Conservation (phyloP, 2,888 invertebrate genomes). For the Drosophila subquinaria region DNA sequence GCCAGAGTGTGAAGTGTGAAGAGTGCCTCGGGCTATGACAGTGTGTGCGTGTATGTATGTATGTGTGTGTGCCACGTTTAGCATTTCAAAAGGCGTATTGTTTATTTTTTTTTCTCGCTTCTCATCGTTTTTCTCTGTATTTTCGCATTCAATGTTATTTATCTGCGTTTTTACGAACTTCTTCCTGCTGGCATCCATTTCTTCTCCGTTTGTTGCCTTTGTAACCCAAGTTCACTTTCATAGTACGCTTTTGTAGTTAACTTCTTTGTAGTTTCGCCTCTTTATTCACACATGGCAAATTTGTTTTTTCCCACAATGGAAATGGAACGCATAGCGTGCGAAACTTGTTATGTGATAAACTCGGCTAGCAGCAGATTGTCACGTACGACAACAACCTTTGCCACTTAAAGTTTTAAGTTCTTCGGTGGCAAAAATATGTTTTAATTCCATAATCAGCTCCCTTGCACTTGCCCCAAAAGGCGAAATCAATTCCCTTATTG, state of each 20-base stretch:
- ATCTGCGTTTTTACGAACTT: conserved; percentile 56
- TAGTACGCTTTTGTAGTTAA: conserved; percentile 69
- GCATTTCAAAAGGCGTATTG: conserved; percentile 80
- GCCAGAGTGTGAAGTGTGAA: conserved; percentile 69
- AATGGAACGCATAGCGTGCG: conserved; percentile 52
- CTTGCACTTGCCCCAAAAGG: conserved; percentile 49
- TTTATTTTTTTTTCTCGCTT: conserved; percentile 55
- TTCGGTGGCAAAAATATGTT: conserved; percentile 65
- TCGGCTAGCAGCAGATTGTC: conserved; percentile 62
- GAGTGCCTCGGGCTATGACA: conserved; percentile 50
- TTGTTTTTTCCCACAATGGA: conserved; percentile 47
- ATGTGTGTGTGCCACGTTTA: conserved; percentile 65
- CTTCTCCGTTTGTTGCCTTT: conserved; percentile 42
- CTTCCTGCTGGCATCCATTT: not conserved
- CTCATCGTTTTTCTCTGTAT: conserved; percentile 40
- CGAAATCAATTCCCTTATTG: conserved; percentile 74
- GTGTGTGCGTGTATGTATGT: conserved; percentile 21
- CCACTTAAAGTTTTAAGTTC: conserved; percentile 75
- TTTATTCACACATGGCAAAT: conserved; percentile 59
- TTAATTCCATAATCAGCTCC: conserved; percentile 75
- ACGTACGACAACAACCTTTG: conserved; percentile 75
- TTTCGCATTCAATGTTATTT: conserved; percentile 74
- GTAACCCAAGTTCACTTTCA: conserved; percentile 73
- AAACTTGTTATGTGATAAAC: conserved; percentile 74
- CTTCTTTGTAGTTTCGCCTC: conserved; percentile 75